Evolutionary conservation across 2,797 vertebrate genomes (phyloP), one percentile per base, ranked within the genome.

Genomic region (Odontamblyopus lacepedii): DNA sequence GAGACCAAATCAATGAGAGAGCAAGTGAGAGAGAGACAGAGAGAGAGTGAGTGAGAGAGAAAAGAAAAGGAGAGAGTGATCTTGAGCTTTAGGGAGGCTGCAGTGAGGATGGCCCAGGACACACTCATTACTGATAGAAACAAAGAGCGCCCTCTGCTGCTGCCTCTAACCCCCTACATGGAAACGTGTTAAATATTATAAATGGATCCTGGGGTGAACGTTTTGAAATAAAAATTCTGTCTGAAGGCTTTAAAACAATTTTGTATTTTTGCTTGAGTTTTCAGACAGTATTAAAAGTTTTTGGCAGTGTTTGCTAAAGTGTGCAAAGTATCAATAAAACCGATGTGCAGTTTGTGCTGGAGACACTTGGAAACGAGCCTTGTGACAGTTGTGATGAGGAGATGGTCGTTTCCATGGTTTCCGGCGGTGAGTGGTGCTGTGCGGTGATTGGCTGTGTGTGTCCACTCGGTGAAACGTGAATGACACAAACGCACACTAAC

Each of bases 341-440:
- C 8, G n/a, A 50, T 50, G 48, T 50, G 48, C 15, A 50, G 12
- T 2, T 50, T 50, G 51, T n/a, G 19, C 18, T 2, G 6, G 6
- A 53, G 51, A 48, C 44, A 48, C 51, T 19, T 8, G 19, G 5
- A 53, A n/a, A 57, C 12, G 55, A 57, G 55, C 9, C 55, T 57
- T 3, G 11, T 57, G 55, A n/a, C 9, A 29, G n/a, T 7, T 8
- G 48, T 15, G 69, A 77, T 72, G 67, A 13, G 50, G 66, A 79
- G 78, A 73, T 56, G 29, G 78, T 64, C 73, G 86, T 92, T 92
- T 85, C 91, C 88, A 90, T 89, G 84, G 88, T 16, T 72, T 44
- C 90, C 67, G 4, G 30, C 5, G 70, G 60, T 69, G 70, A 76
- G 76, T 62, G 67, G 79, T 71, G 69, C 81, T 56, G 62, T 77